Percentiles rank a stretch among this genome's conserved stretches.
phyloP scores from a whole-genome alignment of 2,888 invertebrate genomes.

The Himalopsyche tibetana region DNA sequence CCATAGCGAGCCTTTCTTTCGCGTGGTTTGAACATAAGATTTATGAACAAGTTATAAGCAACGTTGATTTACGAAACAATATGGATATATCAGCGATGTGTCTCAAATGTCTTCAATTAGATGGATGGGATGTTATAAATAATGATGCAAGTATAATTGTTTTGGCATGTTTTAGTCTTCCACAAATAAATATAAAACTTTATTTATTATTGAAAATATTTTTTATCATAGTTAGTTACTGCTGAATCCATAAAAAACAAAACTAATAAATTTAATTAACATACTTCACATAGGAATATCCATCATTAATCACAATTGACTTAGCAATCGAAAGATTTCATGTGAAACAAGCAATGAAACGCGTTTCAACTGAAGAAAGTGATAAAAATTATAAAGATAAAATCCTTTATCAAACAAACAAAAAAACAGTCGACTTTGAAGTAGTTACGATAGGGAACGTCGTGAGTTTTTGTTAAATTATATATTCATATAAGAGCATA shows the following conservation, averaged over 20 bases:
- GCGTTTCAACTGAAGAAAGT: not conserved
- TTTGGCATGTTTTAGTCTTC: not conserved
- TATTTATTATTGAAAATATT: no score
- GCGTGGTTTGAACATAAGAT: not conserved
- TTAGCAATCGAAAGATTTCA: constrained; percentile 52
- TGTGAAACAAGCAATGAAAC: constrained; percentile 17
- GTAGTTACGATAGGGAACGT: constrained; percentile 33
- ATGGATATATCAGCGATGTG: not conserved
- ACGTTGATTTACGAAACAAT: not conserved
- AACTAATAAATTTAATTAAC: no score
- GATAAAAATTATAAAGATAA: constrained; percentile 8
- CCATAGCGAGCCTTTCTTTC: not conserved
- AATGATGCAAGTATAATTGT: not conserved
- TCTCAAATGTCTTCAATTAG: not conserved
- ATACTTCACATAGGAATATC: constrained; percentile 35
- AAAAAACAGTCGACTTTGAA: constrained; percentile 47
- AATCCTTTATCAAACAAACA: not conserved
- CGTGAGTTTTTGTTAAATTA: constrained; percentile 44
- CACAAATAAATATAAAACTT: not conserved
- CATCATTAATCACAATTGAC: constrained; percentile 24
- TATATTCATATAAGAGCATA: not conserved
- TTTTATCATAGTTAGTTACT: no score
- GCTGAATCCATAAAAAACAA: no score
- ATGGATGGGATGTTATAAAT: constrained; percentile 39
- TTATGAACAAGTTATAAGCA: not conserved